These are phyloP conservation scores for Peucedramus taeniatus DNA, from an alignment of 2,113 vertebrate species.

Conservation along the genomic window DNA sequence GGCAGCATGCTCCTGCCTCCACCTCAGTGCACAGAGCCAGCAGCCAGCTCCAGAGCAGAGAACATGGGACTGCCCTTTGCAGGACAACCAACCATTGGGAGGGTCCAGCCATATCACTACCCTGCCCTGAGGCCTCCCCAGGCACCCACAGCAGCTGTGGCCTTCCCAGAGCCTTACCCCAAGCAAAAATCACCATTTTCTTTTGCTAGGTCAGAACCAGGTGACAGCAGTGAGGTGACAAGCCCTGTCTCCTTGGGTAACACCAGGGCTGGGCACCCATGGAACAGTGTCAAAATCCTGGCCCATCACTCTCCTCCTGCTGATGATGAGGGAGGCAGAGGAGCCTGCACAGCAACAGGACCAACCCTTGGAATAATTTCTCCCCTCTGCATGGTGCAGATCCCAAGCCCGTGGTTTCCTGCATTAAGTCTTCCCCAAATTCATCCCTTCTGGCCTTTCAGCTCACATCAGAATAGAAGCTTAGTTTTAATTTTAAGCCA, in stretches of 20 bases:
- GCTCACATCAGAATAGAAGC: neutral
- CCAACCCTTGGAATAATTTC: neutral
- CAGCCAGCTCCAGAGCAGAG: neutral
- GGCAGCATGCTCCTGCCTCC: neutral
- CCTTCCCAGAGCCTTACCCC: neutral
- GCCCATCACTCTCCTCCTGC: neutral
- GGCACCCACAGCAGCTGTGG: neutral
- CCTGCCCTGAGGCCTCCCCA: neutral
- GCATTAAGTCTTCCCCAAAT: neutral
- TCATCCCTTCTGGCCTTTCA: slow-evolving; percentile 2
- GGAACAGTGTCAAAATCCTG: neutral
- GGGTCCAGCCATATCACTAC: rapidly evolving
- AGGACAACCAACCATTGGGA: neutral
- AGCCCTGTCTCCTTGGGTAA: neutral
- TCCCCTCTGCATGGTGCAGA: neutral
- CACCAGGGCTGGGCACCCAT: neutral
- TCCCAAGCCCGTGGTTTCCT: neutral
- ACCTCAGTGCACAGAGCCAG: neutral
- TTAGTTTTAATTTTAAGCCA: slow-evolving; percentile 46
- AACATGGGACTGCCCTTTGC: neutral
- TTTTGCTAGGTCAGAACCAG: neutral
- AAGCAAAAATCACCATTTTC: neutral
- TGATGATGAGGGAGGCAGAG: neutral
- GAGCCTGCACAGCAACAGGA: neutral
- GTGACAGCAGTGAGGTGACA: neutral